Evolutionary conservation across 2,113 vertebrate species (phyloP), one percentile per base, ranked within the genome.

Genomic region (Engystomops pustulosus): DNA sequence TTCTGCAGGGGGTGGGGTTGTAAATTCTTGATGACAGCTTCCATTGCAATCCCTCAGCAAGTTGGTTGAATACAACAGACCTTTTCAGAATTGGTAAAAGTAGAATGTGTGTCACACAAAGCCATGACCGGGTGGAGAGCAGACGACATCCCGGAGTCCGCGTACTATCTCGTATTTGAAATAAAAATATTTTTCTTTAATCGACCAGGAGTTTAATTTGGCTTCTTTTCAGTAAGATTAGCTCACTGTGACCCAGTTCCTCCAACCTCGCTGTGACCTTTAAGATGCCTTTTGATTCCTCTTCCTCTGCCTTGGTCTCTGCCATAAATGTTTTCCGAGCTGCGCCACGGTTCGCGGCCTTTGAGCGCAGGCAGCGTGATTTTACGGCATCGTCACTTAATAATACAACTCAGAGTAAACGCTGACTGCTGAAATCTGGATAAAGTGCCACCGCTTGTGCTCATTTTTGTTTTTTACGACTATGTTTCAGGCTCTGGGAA

Each of bases 211-310:
- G 74, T 84, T 84, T 79, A 30, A 85, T 79, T 79, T 85, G 83
- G 83, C 75, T 85, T 47, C 47, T 41, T 32, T 79, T 55, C 75
- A 85, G 74, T 34, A 15, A 79, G 88, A 91, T 94, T 92, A 92
- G 90, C 94, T 94, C 89, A 80, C 88, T 90, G 87, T 90, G 91
- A 89, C 89, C 87, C 90, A 89, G 92, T 92, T 92, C 87, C 88
- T 92, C 88, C 90, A 89, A 89, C 88, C 89, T 92, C 89, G 60
- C 81, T 44, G n/a, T 88, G 90, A 91, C 89, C 90, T 91, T 87
- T 87, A 86, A 87, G 78, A 11, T 65, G 18, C 23, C 89, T 47
- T 83, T 90, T 86, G 86, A 79, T 89, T 84, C 87, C 51, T 85
- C 88, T 85, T 69, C 78, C 86, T 87, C 41, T 87, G 87, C 89